Percentiles rank a stretch among this genome's conserved stretches.
Conservation (phyloP, 2,888 invertebrate species). For the Diarsia brunnea region DNA sequence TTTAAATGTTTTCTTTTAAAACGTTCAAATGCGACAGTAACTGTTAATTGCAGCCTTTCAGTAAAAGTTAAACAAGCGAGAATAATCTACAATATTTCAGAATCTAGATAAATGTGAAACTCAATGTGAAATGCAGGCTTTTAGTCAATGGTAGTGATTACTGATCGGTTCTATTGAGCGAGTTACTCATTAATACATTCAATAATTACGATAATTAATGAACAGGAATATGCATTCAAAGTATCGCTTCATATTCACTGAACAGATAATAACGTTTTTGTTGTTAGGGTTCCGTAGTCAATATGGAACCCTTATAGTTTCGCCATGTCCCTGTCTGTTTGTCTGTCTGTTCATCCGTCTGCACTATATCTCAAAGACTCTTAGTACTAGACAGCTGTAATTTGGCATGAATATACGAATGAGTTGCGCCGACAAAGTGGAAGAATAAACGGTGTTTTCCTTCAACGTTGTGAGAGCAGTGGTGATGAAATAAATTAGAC, state of each 20-base stretch:
- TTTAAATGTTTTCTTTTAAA: not conserved
- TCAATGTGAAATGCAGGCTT: conserved; percentile 5
- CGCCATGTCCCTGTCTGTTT: too few relatives aligned
- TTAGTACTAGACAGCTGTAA: too few relatives aligned
- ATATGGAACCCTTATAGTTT: too few relatives aligned
- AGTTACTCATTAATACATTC: conserved; percentile 39
- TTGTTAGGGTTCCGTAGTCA: too few relatives aligned
- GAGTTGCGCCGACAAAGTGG: too few relatives aligned
- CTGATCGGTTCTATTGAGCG: conserved; percentile 42
- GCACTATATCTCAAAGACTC: too few relatives aligned
- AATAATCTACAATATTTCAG: conserved; percentile 4
- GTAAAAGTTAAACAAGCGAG: conserved; percentile 2
- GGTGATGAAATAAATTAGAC: too few relatives aligned
- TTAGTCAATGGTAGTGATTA: conserved; percentile 47
- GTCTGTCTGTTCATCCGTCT: too few relatives aligned
- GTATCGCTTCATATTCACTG: conserved; percentile 38
- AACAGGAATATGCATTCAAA: conserved; percentile 32
- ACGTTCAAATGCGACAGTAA: conserved; percentile 15
- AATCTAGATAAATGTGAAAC: conserved; percentile 12
- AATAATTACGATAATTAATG: conserved; percentile 26
- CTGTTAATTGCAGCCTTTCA: conserved; percentile 27
- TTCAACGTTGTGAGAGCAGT: too few relatives aligned
- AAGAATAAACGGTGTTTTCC: too few relatives aligned
- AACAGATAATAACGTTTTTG: too few relatives aligned
- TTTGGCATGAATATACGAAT: too few relatives aligned